phyloP scores from a whole-genome alignment of 2,888 invertebrate genomes.

The Lamproptera curius region DNA sequence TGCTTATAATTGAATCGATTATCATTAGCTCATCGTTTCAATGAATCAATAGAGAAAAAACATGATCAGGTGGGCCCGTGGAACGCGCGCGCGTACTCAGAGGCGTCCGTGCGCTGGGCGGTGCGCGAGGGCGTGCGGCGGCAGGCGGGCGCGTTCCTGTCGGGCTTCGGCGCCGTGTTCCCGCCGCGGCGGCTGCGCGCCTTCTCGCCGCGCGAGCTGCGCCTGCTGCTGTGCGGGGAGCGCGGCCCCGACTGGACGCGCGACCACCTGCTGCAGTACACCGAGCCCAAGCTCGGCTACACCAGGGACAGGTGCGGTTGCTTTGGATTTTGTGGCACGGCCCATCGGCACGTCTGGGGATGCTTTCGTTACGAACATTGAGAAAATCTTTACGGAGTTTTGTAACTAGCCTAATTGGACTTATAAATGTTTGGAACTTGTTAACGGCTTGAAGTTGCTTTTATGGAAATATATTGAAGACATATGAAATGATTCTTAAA shows the following conservation, averaged over 20 bases:
- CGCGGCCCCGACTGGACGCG: constrained; percentile 98
- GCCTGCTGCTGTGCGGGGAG: constrained; percentile 97
- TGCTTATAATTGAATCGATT: too few relatives aligned
- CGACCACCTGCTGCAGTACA: constrained; percentile 97
- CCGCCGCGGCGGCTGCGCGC: constrained; percentile 94
- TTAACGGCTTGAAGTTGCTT: too few relatives aligned
- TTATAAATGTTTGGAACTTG: too few relatives aligned
- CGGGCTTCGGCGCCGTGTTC: constrained; percentile 89
- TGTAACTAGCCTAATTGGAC: too few relatives aligned
- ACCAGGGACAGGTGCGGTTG: constrained; percentile 97
- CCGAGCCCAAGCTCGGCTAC: constrained; percentile 98
- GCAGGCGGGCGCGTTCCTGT: constrained; percentile 94
- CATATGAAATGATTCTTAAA: too few relatives aligned
- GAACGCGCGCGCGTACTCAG: constrained; percentile 96
- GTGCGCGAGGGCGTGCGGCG: constrained; percentile 92
- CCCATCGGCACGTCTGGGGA: constrained; percentile 87
- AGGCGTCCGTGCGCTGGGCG: constrained; percentile 85
- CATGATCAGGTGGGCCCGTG: constrained; percentile 85
- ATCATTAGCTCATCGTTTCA: too few relatives aligned
- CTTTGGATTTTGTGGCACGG: constrained; percentile 95
- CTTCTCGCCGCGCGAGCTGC: constrained; percentile 94
- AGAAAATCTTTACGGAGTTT: too few relatives aligned
- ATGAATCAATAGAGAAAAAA: background rate
- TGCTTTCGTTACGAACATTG: too few relatives aligned
- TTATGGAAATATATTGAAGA: too few relatives aligned